Conservation (phyloP, 2,888 invertebrate species). For the Alviniconcha strummeri region DNA sequence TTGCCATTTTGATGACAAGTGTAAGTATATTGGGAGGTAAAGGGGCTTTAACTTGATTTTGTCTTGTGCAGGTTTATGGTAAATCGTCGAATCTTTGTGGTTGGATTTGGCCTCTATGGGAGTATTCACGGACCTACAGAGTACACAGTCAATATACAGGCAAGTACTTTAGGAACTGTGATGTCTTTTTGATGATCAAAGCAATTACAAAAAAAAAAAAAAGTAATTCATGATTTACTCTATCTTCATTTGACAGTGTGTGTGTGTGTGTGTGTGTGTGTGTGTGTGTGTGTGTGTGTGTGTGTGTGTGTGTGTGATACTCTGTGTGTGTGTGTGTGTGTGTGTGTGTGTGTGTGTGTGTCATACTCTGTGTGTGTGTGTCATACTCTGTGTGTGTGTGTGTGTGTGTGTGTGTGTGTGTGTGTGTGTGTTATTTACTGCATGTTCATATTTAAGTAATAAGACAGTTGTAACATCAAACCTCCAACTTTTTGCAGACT, state of each 20-base stretch:
- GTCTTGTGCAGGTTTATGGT: conserved; percentile 81
- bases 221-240: not conserved
- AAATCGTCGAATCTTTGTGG: conserved; percentile 86
- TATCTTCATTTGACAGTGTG: not conserved
- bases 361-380: no score
- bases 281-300: not conserved
- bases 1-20: not conserved
- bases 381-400: not conserved
- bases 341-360: not conserved
- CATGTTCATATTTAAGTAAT: no score
- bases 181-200: not conserved
- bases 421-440: not conserved
- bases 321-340: not conserved
- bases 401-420: conserved; percentile 3
- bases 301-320: not conserved
- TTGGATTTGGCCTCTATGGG: conserved; percentile 89
- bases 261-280: not conserved
- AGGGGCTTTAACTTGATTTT: not conserved
- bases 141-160: conserved; percentile 84
- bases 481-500: no score
- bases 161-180: conserved; percentile 38
- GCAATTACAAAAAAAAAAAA: not conserved
- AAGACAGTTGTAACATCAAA: no score
- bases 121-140: conserved; percentile 86
- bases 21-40: not conserved